These are phyloP conservation scores for Epinotia ramella DNA, from an alignment of 2,888 invertebrate genomes.

Conservation along the genomic window DNA sequence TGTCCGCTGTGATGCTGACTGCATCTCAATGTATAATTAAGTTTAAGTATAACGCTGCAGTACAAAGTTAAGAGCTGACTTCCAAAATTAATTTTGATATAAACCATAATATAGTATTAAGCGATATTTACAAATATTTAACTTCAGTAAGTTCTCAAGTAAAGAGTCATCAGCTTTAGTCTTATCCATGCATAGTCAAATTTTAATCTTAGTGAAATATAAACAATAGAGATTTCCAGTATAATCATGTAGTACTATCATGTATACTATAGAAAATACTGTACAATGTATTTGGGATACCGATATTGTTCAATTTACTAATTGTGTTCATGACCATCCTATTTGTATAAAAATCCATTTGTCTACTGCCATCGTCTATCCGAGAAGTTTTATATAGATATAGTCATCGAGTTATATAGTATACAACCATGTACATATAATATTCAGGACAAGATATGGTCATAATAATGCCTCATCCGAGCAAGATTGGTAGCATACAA, in stretches of 20 bases:
- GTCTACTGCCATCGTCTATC: not conserved
- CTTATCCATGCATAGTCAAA: not conserved
- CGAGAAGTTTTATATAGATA: not conserved
- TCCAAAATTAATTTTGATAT: conserved; percentile 1
- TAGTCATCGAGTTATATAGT: too few relatives aligned
- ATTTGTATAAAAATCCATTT: not conserved
- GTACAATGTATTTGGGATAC: not conserved
- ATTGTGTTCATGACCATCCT: conserved; percentile 13
- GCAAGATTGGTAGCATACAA: too few relatives aligned
- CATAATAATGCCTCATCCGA: too few relatives aligned
- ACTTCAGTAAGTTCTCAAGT: not conserved
- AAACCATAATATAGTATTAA: not conserved
- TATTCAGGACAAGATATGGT: too few relatives aligned
- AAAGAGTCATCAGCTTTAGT: not conserved
- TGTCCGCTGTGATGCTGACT: not conserved
- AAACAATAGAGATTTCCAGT: not conserved
- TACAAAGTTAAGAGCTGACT: not conserved
- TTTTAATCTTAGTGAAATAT: not conserved
- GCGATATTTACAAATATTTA: not conserved
- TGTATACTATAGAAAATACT: not conserved
- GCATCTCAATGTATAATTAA: not conserved
- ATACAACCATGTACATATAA: too few relatives aligned
- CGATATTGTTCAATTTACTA: not conserved
- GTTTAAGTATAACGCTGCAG: not conserved
- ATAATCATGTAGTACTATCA: too few relatives aligned